Percentiles rank a stretch among this genome's conserved stretches.
phyloP scores from a whole-genome alignment of 2,797 vertebrate species.

The Balearica regulorum region DNA sequence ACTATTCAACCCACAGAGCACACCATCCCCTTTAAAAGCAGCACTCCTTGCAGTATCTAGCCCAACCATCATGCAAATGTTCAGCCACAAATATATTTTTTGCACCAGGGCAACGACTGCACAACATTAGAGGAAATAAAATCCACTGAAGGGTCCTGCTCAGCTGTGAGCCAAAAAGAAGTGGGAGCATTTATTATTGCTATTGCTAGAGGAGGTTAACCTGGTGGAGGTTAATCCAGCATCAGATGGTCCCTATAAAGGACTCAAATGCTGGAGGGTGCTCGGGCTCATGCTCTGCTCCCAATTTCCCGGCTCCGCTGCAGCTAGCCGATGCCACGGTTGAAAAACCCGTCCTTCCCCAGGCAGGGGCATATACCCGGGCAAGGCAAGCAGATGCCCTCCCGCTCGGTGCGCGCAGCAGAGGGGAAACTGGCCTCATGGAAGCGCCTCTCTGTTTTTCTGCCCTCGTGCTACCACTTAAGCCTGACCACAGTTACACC shows the following conservation, averaged over 20 bases:
- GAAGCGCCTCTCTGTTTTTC: neutral
- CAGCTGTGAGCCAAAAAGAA: neutral
- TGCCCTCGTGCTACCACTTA: conserved; percentile 18
- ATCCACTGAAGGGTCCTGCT: neutral
- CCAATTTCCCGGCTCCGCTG: accelerated
- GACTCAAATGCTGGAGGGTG: too few relatives aligned
- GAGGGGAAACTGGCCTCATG: neutral
- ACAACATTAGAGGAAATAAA: neutral
- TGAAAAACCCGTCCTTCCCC: neutral
- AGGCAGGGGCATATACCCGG: accelerated
- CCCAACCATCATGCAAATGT: neutral
- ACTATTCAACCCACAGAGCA: neutral
- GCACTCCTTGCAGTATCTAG: neutral
- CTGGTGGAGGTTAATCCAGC: neutral
- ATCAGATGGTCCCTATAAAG: neutral
- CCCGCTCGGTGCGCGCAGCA: accelerated
- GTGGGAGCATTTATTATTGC: neutral
- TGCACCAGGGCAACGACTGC: neutral
- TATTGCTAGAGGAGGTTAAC: neutral
- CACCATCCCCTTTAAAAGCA: neutral
- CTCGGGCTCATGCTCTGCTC: accelerated
- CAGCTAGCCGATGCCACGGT: accelerated
- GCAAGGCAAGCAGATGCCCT: neutral
- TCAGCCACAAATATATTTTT: neutral
- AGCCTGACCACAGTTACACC: conserved; percentile 26